Evolutionary conservation across 30 jellyfish, hydroid and myxozoan species (phyloP).

Genomic region (Chrysaora quinquecirrha): DNA sequence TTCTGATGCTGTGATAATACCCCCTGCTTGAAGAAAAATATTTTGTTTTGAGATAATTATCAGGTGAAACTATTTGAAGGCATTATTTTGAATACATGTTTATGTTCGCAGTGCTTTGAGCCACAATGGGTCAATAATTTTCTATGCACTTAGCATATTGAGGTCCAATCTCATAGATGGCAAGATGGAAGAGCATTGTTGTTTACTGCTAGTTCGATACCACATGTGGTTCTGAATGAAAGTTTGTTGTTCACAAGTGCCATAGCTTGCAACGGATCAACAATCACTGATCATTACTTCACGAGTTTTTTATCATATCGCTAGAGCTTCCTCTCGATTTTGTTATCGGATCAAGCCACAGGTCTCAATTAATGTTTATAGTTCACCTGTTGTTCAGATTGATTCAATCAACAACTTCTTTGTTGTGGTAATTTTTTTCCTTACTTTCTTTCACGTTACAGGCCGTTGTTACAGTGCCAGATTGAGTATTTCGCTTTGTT

Average conservation of each 20-base stretch:
- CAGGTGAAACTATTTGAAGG: not conserved
- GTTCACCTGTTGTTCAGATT: not conserved
- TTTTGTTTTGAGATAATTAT: not conserved
- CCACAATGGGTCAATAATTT: not conserved
- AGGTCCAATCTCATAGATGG: not conserved
- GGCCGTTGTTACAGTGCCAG: too few species aligned
- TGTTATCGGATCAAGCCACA: not conserved
- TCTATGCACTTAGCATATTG: not conserved
- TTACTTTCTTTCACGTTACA: too few species aligned
- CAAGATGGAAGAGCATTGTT: not conserved
- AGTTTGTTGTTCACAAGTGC: not conserved
- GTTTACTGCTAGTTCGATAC: too few species aligned
- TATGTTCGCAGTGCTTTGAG: not conserved
- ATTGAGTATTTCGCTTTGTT: too few species aligned
- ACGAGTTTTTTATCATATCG: not conserved
- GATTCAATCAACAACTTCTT: too few species aligned
- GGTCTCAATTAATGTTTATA: not conserved
- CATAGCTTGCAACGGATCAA: not conserved
- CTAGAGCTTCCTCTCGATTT: not conserved
- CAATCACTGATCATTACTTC: not conserved
- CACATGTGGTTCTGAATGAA: not conserved
- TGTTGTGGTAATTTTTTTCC: too few species aligned
- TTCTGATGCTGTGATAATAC: not conserved
- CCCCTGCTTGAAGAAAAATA: not conserved
- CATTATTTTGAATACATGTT: not conserved